Percentiles rank a stretch among this genome's conserved stretches.
These are phyloP conservation scores for Caenorhabditis remanei DNA, from an alignment of 1,140 invertebrate species.

Conservation along the genomic window DNA sequence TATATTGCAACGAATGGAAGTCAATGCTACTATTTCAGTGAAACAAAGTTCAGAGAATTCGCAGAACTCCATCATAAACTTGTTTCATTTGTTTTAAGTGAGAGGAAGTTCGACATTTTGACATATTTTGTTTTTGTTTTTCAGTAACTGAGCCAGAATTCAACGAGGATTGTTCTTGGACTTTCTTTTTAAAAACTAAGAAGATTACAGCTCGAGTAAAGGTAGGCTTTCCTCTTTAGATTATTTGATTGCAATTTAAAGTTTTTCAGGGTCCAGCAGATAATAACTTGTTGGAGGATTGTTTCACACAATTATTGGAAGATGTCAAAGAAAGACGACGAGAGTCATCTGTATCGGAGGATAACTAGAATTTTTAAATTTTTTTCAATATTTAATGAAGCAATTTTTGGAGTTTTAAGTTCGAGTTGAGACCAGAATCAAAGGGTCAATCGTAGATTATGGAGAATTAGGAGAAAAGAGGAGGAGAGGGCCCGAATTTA, in stretches of 20 bases:
- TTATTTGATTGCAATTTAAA: background rate
- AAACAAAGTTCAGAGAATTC: background rate
- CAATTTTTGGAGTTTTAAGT: too few relatives aligned
- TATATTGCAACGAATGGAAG: constrained; percentile 32
- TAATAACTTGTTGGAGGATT: background rate
- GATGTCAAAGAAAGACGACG: background rate
- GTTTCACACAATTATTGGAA: background rate
- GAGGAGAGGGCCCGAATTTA: background rate
- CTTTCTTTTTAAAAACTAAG: background rate
- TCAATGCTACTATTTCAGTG: constrained; percentile 40
- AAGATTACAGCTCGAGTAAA: constrained; percentile 27
- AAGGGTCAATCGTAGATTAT: background rate
- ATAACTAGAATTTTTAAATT: background rate
- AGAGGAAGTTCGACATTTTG: background rate
- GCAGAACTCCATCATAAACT: background rate
- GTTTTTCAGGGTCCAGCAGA: constrained; percentile 1
- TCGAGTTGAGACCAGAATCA: too few relatives aligned
- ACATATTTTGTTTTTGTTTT: background rate
- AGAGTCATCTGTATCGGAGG: too few relatives aligned
- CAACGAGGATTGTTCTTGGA: constrained; percentile 48
- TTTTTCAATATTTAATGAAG: too few relatives aligned
- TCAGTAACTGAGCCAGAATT: constrained; percentile 37
- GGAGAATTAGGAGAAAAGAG: background rate
- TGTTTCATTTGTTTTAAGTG: constrained; percentile 5
- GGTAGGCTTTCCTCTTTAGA: background rate